Base-by-base conservation (phyloP, 2,888 invertebrate genomes). In the Eretmocerus hayati region DNA sequence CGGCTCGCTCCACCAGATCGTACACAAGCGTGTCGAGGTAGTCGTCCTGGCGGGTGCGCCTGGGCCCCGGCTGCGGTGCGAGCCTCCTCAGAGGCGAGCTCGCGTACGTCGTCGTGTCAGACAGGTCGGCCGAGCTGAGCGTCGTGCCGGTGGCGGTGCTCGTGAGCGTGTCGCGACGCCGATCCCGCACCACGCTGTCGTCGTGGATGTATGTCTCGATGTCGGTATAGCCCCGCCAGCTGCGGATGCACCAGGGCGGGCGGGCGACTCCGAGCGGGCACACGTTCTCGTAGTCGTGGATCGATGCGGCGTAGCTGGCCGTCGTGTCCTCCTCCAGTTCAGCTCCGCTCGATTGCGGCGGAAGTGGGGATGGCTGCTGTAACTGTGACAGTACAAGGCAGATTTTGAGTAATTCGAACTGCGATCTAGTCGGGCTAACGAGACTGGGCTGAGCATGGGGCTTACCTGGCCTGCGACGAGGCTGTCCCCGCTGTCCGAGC, bases 251-350 rank as follows among this genome's bases (percentile, higher is more conserved):
- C 80, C 80, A 80, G 15, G 79, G 78, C 62, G 81, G 81, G 53
- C 81, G 71, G 3, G 81, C 80, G 46, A 82, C 79, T 58, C 81
- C 81, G 5, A 81, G 75, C 2, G 81, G 80, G 62, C 81, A 81
- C 55, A 81, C 77, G 61, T 81, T 82, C 65, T 81, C 81, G 60
- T 82, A 82, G 61, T 82, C 81, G 59, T 81, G 81, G 40, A 81
- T 77, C 5, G 81, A 80, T 42, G 80, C 69, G 18, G 77, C 72
- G 62, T 80, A 79, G 33, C 80, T 66, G 59, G 64, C 62, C 2
- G 64, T 63, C 16, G 64, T 64, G 22, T 64, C 64, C 30, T 61
- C 63, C 18, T 62, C 58, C n/a, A 57, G 37, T 46, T 32, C 37
- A n/a, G n/a, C n/a, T n/a, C n/a, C n/a, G n/a, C n/a, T n/a, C n/a